These are phyloP conservation scores for Hippocampus abdominalis DNA, from an alignment of 2,113 vertebrate genomes.

Conservation along the genomic window DNA sequence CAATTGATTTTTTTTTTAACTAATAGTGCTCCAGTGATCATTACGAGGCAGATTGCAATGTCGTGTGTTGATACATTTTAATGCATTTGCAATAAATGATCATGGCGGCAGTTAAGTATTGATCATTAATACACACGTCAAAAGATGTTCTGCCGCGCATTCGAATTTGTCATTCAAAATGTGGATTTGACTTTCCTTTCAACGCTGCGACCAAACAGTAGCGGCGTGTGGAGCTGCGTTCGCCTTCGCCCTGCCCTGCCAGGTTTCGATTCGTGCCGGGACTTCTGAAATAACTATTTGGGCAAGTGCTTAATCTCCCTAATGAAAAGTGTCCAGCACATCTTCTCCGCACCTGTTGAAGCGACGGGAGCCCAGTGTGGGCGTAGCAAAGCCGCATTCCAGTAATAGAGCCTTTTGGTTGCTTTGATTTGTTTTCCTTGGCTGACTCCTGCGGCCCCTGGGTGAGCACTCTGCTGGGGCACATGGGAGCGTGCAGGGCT, in stretches of 20 bases:
- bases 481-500: conserved; percentile 51
- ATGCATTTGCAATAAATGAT: too few species aligned
- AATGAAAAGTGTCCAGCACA: conserved; percentile 34
- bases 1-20: too few species aligned
- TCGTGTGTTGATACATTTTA: too few species aligned
- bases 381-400: conserved; percentile 62
- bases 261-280: conserved; percentile 8
- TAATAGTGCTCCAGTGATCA: too few species aligned
- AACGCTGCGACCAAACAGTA: not conserved
- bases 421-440: conserved; percentile 67
- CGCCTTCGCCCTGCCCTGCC: not conserved
- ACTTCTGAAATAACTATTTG: not conserved
- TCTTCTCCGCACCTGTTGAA: conserved; percentile 62
- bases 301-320: conserved; percentile 18
- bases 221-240: not conserved
- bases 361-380: conserved; percentile 48
- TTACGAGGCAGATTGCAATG: too few species aligned
- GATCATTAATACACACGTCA: too few species aligned
- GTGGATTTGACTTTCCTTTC: not conserved
- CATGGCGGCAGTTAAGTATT: too few species aligned
- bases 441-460: conserved; percentile 57
- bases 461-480: conserved; percentile 60
- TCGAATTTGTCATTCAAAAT: too few species aligned
- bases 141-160: too few species aligned
- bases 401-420: conserved; percentile 63